Conservation (phyloP, 2,113 vertebrate genomes). For the Poeciliopsis turrubarensis region DNA sequence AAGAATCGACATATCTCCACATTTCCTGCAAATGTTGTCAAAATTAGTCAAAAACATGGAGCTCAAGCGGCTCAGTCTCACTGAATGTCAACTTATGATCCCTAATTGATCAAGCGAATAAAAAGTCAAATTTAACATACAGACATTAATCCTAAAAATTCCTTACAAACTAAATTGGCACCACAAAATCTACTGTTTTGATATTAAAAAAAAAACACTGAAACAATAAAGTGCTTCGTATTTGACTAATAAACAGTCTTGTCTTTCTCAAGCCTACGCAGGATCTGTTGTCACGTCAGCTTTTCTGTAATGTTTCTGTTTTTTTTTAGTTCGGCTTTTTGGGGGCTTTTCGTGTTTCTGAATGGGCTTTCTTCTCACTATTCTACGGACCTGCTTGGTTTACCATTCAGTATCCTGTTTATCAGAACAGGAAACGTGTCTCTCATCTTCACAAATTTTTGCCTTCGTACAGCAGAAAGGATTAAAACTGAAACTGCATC, state of each 20-base stretch:
- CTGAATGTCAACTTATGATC: too few relatives aligned
- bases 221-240: not conserved
- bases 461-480: not conserved
- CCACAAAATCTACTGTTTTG: too few relatives aligned
- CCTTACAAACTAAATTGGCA: too few relatives aligned
- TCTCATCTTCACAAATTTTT: not conserved
- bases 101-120: too few relatives aligned
- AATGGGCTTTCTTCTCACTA: not conserved
- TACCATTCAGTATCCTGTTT: slow-evolving; percentile 1
- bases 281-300: slow-evolving; percentile 5
- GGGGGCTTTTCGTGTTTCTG: slow-evolving; percentile 7
- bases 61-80: too few relatives aligned
- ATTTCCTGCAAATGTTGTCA: too few relatives aligned
- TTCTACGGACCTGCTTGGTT: not conserved
- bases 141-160: too few relatives aligned
- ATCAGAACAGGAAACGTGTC: not conserved
- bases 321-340: too few relatives aligned
- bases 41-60: too few relatives aligned
- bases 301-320: not conserved
- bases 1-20: too few relatives aligned
- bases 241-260: not conserved
- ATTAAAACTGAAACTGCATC: slow-evolving; percentile 28
- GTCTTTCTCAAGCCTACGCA: not conserved
- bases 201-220: too few relatives aligned
- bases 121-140: too few relatives aligned